phyloP scores from a whole-genome alignment of 2,797 vertebrate species.

The Tolypeutes matacus region DNA sequence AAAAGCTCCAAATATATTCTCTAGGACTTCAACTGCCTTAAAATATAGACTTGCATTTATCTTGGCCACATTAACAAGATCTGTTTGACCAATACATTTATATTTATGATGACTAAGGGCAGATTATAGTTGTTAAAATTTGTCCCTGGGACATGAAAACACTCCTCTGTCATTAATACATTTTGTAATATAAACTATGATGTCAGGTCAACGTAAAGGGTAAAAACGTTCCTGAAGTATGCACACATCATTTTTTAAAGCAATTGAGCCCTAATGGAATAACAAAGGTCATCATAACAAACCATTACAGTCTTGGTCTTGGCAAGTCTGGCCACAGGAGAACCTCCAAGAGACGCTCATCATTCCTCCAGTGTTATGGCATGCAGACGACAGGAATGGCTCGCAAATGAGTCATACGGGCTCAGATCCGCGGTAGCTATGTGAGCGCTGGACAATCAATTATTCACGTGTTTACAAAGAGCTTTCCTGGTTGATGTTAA shows the following conservation, averaged over 20 bases:
- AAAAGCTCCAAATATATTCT: conserved; percentile 79
- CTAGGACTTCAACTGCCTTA: conserved; percentile 87
- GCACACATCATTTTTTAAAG: conserved; percentile 90
- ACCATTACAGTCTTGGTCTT: conserved; percentile 94
- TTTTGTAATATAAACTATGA: conserved; percentile 91
- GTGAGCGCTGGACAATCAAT: conserved; percentile 90
- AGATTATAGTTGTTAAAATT: conserved; percentile 93
- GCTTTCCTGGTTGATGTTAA: conserved; percentile 91
- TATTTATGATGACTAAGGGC: conserved; percentile 91
- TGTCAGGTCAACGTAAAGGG: conserved; percentile 92
- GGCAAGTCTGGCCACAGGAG: conserved; percentile 90
- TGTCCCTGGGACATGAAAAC: conserved; percentile 91
- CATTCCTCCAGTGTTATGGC: conserved; percentile 92
- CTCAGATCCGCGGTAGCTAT: conserved; percentile 89
- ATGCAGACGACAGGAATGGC: conserved; percentile 90
- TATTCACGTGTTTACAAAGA: conserved; percentile 92
- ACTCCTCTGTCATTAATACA: conserved; percentile 90
- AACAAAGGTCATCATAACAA: conserved; percentile 98
- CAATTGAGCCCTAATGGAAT: conserved; percentile 96
- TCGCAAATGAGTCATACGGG: conserved; percentile 89
- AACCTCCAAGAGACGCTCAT: conserved; percentile 91
- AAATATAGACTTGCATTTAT: conserved; percentile 89
- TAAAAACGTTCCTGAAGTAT: conserved; percentile 92
- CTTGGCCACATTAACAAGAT: conserved; percentile 92
- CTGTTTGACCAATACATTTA: conserved; percentile 92